phyloP scores from a whole-genome alignment of 2,888 invertebrate genomes.

The Dexiosoma caninum region DNA sequence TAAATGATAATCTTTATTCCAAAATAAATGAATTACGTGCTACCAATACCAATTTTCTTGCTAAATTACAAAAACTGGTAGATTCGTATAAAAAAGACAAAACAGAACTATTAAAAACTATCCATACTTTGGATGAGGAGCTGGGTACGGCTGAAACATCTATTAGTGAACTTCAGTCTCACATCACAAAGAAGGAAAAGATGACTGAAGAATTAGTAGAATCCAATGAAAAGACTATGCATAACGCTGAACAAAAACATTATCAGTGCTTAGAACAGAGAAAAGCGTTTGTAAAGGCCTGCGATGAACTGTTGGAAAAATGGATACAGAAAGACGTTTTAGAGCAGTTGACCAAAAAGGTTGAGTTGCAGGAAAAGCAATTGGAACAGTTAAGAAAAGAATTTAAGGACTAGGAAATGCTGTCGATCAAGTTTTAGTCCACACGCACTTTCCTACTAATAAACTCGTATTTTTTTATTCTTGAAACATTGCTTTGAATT shows the following conservation, averaged over 20 bases:
- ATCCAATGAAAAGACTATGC: conserved; percentile 64
- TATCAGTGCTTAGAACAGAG: conserved; percentile 18
- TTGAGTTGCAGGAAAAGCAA: conserved; percentile 37
- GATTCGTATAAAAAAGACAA: conserved; percentile 41
- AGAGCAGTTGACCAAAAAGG: not conserved
- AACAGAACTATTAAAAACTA: not conserved
- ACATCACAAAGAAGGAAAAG: conserved; percentile 13
- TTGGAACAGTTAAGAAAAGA: conserved; percentile 24
- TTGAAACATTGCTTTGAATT: no score
- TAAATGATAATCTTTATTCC: conserved; percentile 37
- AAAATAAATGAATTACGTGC: conserved; percentile 42
- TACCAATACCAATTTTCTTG: conserved; percentile 44
- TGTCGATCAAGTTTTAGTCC: no score
- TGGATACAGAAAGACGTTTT: conserved; percentile 18
- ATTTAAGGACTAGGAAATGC: not conserved
- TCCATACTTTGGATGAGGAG: conserved; percentile 54
- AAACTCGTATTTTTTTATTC: no score
- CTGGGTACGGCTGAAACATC: conserved; percentile 14
- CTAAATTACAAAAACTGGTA: conserved; percentile 52
- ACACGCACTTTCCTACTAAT: no score
- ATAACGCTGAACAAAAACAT: conserved; percentile 63
- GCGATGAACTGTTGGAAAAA: conserved; percentile 34
- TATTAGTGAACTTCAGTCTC: conserved; percentile 38
- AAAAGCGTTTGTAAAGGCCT: conserved; percentile 21
- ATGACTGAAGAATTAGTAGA: conserved; percentile 21